Evolutionary conservation across 2,888 invertebrate genomes (phyloP).

Genomic region (Maniola hyperantus): DNA sequence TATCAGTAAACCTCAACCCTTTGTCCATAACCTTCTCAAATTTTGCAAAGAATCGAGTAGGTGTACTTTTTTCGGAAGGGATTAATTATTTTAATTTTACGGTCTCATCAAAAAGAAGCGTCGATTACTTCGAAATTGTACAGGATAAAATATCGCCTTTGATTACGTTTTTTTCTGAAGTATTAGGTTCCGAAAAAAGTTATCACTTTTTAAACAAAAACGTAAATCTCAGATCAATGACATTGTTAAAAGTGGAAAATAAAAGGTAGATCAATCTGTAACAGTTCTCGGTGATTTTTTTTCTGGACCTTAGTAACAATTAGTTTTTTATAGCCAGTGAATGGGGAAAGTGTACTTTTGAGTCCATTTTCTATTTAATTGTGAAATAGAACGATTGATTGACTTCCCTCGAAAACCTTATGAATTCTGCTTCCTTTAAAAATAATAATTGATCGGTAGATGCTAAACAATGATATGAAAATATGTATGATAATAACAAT

Average conservation of each 20-base stretch:
- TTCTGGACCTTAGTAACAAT: conserved; percentile 47
- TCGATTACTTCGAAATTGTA: conserved; percentile 68
- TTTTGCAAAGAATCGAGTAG: conserved; percentile 65
- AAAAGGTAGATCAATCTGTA: conserved; percentile 39
- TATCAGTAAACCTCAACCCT: conserved; percentile 42
- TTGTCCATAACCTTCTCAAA: conserved; percentile 74
- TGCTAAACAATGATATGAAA: background rate
- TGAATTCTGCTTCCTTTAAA: conserved; percentile 28
- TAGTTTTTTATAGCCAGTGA: conserved; percentile 45
- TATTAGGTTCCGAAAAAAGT: conserved; percentile 54
- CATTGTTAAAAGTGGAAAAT: conserved; percentile 46
- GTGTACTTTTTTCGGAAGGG: conserved; percentile 48
- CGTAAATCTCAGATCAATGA: conserved; percentile 45
- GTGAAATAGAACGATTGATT: conserved; percentile 52
- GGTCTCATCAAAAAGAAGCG: conserved; percentile 66
- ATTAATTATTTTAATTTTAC: conserved; percentile 69
- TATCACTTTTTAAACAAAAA: conserved; percentile 33
- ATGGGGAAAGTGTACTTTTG: conserved; percentile 44
- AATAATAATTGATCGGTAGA: conserved; percentile 3
- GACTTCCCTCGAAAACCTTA: conserved; percentile 40
- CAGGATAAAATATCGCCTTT: conserved; percentile 39
- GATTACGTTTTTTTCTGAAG: conserved; percentile 31
- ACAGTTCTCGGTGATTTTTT: conserved; percentile 44
- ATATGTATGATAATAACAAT: background rate
- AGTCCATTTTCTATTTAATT: conserved; percentile 53